Base-by-base conservation (phyloP, 2,888 invertebrate genomes). In the Tipula confusa region DNA sequence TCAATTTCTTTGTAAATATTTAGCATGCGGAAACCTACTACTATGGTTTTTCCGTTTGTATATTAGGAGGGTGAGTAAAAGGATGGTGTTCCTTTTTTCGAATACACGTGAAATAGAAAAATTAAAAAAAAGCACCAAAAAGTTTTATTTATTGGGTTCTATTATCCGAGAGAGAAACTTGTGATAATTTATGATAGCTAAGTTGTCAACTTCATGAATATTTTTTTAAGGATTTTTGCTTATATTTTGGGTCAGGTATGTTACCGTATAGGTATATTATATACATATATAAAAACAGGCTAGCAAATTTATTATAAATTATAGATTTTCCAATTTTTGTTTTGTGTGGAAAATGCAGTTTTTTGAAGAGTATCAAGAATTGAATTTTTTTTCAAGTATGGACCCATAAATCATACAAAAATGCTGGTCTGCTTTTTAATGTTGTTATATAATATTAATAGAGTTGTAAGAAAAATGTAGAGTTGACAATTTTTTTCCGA, bases 71-170 rank as follows among this genome's bases (percentile, higher is more conserved):
- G 24, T 3, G 9, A 11, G 2, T 1, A 64, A 6, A 24, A 1
- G 0, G 64, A 9, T 18, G 24, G 18, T 9, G 9, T 24, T 38
- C 13, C 13, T 38, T 9, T 38, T 38, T 38, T 24, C 15, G 48
- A 18, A 48, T 24, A 24, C 24, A 64, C 24, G 24, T 11, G 0
- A 24, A 64, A 64, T 64, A 43, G 24, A 64, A 64, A 64, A 15
- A 64, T 24, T 24, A 64, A 38, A 38, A 38, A 13, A 38, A 13
- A 18, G 11, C n/a, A 11, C 24, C 1, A 9, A 64, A 64, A 64
- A 64, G 64, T 64, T 64, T 64, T 64, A 64, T 64, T 64, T 64
- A 64, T 64, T 64, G 64, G 64, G 18, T 64, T 64, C 38, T 24
- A 64, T 64, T 18, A 24, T 9, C 7, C 6, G 64, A 64, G 24